Evolutionary conservation across 2,888 invertebrate species (phyloP).

Genomic region (Dicyrtomina minuta): DNA sequence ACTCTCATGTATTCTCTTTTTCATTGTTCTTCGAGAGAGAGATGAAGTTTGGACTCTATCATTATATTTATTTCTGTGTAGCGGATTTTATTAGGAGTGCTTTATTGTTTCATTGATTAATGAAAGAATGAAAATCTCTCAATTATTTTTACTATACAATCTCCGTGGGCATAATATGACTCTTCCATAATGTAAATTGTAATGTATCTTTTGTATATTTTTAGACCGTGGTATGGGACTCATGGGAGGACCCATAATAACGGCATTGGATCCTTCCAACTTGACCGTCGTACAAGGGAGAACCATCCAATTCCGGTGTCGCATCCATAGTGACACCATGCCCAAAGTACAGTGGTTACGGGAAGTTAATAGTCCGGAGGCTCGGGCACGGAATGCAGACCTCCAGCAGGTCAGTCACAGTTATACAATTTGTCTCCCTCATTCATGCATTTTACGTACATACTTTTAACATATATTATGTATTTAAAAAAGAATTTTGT

Average conservation of each 20-base stretch:
- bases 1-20: too few species aligned
- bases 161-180: background rate
- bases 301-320: conserved; percentile 40
- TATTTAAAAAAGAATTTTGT: too few species aligned
- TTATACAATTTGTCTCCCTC: background rate
- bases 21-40: too few species aligned
- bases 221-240: conserved; percentile 5
- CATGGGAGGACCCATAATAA: conserved; percentile 33
- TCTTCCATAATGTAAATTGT: background rate
- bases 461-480: too few species aligned
- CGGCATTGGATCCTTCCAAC: conserved; percentile 40
- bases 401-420: conserved; percentile 19
- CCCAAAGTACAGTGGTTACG: conserved; percentile 39
- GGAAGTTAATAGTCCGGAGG: conserved; percentile 25
- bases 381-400: background rate
- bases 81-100: too few species aligned
- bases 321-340: conserved; percentile 38
- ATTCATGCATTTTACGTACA: too few species aligned
- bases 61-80: background rate
- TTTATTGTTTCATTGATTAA: too few species aligned
- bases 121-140: background rate
- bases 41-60: too few species aligned
- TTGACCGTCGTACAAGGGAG: conserved; percentile 38
- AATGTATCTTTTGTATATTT: background rate
- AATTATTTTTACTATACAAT: background rate